Percentiles rank a stretch among this genome's conserved stretches.
Conservation (phyloP, 2,797 vertebrate genomes). For the Molossus alvarezi region DNA sequence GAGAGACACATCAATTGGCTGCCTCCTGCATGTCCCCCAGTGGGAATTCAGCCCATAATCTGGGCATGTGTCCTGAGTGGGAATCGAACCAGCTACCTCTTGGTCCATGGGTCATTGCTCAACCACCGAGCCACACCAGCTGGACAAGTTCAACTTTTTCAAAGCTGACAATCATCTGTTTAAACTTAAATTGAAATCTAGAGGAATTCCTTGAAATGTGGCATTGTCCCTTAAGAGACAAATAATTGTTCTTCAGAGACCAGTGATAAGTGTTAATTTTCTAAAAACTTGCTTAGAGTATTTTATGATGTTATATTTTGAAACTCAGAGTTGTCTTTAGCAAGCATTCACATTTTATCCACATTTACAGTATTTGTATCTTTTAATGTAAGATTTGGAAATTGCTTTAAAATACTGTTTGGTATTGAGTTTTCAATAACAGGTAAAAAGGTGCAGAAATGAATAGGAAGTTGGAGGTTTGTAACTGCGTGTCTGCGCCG, state of each 20-base stretch:
- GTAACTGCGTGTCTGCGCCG: neutral
- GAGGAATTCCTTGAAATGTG: constrained; percentile 42
- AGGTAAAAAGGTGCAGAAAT: constrained; percentile 34
- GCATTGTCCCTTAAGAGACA: neutral
- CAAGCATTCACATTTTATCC: neutral
- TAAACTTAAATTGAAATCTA: constrained; percentile 52
- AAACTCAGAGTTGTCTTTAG: constrained; percentile 63
- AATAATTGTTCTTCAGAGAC: constrained; percentile 22
- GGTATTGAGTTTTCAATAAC: neutral
- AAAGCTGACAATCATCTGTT: neutral
- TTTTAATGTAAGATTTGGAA: constrained; percentile 51
- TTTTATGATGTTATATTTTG: neutral
- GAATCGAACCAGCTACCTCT: too few species aligned
- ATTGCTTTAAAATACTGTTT: constrained; percentile 50
- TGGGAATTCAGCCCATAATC: too few species aligned
- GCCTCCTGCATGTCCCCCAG: too few species aligned
- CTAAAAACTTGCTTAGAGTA: neutral
- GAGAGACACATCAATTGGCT: too few species aligned
- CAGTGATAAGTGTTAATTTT: constrained; percentile 20
- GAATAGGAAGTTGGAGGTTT: constrained; percentile 3
- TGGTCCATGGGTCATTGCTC: too few species aligned
- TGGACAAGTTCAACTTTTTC: neutral
- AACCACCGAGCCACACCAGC: too few species aligned
- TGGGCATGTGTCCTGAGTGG: too few species aligned
- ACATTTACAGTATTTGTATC: neutral